Base-by-base conservation (phyloP, 1,140 invertebrate genomes). In the Trissolcus basalis region DNA sequence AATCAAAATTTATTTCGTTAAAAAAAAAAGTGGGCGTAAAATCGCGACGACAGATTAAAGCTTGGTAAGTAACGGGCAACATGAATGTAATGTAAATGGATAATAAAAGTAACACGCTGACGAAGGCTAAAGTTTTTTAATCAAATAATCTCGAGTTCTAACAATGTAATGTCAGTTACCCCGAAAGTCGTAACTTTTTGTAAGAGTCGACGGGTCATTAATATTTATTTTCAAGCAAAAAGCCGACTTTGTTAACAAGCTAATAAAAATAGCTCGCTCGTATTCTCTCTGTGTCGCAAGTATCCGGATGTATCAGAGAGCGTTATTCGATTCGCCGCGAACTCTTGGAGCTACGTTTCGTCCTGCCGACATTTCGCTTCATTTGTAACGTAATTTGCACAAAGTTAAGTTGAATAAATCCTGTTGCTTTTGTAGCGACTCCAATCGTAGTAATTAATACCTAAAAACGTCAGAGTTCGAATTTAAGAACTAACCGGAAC, bases 371-470 rank as follows among this genome's bases (percentile, higher is more conserved):
- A 43, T 33, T 61, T 45, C 43, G 39, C 43, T 69, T 67, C 19
- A 36, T 60, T 60, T 69, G 55, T 41, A 47, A 47, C 51, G 39
- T 44, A 58, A 51, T 33, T 69, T 53, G n/a, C 11, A 16, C 9
- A 6, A 53, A 67, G 36, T 67, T 50, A 58, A 58, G 12, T 58
- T 47, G 5, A 39, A 47, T 16, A 48, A 61, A 61, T 61, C 56
- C 56, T 16, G 43, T 55, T 60, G 44, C 51, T 44, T 54, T 43
- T 39, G 12, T 11, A 14, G n/a, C 27, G 19, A 70, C 55, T 55
- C 14, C 44, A 50, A 63, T 70, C 43, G 59, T 39, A 49, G n/a
- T 59, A 68, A 68, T 68, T 68, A 68, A 53, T 59, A 39, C 64
- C 49, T 59, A 27, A 45, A 53, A 32, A 58, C 47, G 45, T 58